Evolutionary conservation across 1,140 invertebrate species (phyloP), one percentile per base, ranked within the genome.

Genomic region (Harpegnathos saltator): DNA sequence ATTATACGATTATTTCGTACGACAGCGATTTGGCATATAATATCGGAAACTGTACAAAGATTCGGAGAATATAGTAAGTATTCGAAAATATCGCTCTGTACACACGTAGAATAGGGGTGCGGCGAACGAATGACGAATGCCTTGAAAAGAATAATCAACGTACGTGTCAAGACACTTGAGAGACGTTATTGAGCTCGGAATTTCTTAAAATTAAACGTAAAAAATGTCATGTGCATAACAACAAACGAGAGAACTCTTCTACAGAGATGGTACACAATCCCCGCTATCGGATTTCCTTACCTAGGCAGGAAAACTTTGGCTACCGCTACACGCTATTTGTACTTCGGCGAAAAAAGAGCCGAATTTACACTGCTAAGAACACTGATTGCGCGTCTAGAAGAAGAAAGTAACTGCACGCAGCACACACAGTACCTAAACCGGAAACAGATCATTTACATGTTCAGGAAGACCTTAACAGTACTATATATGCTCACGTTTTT

Each of bases 401-500:
- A 75, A 83, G 81, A 85, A 88, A 89, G 65, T 44, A 88, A 85
- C 78, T 80, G 84, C 86, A 89, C 84, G 86, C 87, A 89, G 87
- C 74, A 88, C 83, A 87, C 69, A 85, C 78, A 85, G 61, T 89
- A 85, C 75, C 83, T 88, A 89, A 89, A 88, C 50, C 86, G 74
- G 85, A 90, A 88, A 88, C 85, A 77, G 77, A 91, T 88, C 74
- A 85, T 89, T 88, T 87, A 90, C 72, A 89, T 89, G 85, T 82
- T 90, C 85, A 91, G 93, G 93, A 94, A 94, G 93, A 93, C 92
- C 92, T 93, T 93, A 92, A 92, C 86, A 90, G 88, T 92, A 93
- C 82, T 91, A 90, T 90, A 83, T 92, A 91, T 85, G 89, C 85
- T 92, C 85, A 87, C 91, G 85, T 87, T 83, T 44, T 83, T 86